Base-by-base conservation (phyloP, 2,797 vertebrate genomes). In the Ctenochaetus hawaiiensis region DNA sequence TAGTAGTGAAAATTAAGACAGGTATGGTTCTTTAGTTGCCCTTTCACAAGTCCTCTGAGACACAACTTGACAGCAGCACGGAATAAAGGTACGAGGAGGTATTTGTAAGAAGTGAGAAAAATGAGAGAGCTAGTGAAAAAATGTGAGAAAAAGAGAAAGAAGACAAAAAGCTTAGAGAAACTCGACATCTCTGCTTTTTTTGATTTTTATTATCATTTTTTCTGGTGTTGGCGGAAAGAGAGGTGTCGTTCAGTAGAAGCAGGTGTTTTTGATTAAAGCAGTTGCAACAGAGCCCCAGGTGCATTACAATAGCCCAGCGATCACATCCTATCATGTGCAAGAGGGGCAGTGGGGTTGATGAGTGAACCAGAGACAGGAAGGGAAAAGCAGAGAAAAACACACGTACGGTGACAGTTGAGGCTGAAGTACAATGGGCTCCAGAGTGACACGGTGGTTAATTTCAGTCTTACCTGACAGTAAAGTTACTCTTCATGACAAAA, bases 31-130 rank as follows among this genome's bases (percentile, higher is more conserved):
- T 89, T 87, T 60, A 39, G 84, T 78, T 93, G 93, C 90, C 90
- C 92, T 92, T 93, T 92, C 74, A 84, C 81, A 7, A 82, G 58
- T 88, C 92, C 86, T 87, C 63, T 22, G 92, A 91, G 93, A 94
- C 83, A 45, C 58, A 72, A 77, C 72, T 67, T 91, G 84, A 93
- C 83, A 89, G 85, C 72, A 77, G 74, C 57, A 57, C 18, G 58
- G 70, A 75, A 75, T 30, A 77, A 41, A 87, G 77, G 63, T 49
- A 57, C 41, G 54, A 18, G 23, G 62, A 84, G 62, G 78, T 65
- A 77, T 83, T 81, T 90, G 86, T 84, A 73, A 74, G 71, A 91
- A 76, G 70, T 78, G 82, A 82, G 49, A 43, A 58, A 83, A 81
- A 70, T 54, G 44, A 86, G 68, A 3, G 64, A 75, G 60, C 78